These are phyloP conservation scores for Drosophila aff. DNA, from an alignment of 1,140 invertebrate genomes.

Conservation along the genomic window DNA sequence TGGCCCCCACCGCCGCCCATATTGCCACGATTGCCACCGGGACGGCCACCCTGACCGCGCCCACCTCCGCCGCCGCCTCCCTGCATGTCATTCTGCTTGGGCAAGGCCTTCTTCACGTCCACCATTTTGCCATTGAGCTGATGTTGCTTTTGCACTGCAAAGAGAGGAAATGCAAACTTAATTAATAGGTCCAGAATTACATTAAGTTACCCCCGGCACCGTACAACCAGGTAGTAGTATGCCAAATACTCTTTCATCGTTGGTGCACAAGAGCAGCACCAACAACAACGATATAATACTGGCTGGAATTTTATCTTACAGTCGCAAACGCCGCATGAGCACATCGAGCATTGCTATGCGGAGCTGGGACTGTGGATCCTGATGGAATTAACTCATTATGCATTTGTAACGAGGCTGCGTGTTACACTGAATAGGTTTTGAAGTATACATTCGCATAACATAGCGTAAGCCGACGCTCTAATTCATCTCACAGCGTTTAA, in stretches of 20 bases:
- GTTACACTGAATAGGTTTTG: constrained; percentile 63
- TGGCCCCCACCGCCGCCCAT: constrained; percentile 81
- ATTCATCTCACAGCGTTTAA: constrained; percentile 8
- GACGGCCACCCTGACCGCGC: constrained; percentile 64
- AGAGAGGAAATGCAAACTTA: constrained; percentile 25
- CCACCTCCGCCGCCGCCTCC: constrained; percentile 67
- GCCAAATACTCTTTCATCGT: constrained; percentile 77
- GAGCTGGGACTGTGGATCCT: constrained; percentile 74
- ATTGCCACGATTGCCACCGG: constrained; percentile 65
- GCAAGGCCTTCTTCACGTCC: constrained; percentile 93
- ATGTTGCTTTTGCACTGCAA: constrained; percentile 89
- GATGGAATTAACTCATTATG: background rate
- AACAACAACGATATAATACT: constrained; percentile 80
- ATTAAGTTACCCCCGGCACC: background rate
- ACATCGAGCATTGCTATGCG: constrained; percentile 72
- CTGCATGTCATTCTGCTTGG: constrained; percentile 89
- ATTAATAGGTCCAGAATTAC: constrained; percentile 17
- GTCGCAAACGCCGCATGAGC: constrained; percentile 80
- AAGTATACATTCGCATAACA: constrained; percentile 74
- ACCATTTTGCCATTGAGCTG: constrained; percentile 91
- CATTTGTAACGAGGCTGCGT: constrained; percentile 77
- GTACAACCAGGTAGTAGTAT: constrained; percentile 25
- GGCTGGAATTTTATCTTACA: constrained; percentile 65
- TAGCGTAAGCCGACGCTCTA: constrained; percentile 45
- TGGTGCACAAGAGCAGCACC: constrained; percentile 36